Conservation (phyloP, 37 sponge, comb jelly and placozoan genomes). For the Oopsacas minuta region DNA sequence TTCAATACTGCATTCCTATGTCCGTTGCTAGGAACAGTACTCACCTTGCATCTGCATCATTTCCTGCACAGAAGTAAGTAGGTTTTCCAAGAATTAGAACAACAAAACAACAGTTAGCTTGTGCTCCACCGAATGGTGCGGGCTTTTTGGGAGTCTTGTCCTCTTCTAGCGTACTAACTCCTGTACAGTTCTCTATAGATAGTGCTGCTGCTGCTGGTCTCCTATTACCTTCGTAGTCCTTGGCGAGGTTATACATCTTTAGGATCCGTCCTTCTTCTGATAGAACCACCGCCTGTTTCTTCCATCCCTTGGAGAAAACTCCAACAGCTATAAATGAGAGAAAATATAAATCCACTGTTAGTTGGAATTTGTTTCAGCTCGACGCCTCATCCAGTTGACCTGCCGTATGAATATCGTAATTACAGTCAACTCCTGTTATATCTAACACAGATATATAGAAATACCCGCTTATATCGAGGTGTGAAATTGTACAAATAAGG, state of each 20-base stretch:
- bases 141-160: constrained; percentile 10
- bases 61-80: neutral
- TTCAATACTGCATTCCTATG: too few species aligned
- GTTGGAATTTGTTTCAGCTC: too few species aligned
- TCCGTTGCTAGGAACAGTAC: too few species aligned
- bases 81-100: neutral
- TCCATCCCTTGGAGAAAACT: neutral
- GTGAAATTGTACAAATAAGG: too few species aligned
- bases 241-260: neutral
- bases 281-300: neutral
- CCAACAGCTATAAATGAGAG: neutral
- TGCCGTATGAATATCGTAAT: too few species aligned
- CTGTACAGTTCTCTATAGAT: neutral
- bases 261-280: neutral
- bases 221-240: neutral
- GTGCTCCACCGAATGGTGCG: neutral
- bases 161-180: neutral
- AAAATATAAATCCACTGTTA: too few species aligned
- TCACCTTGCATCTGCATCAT: neutral
- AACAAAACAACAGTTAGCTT: neutral
- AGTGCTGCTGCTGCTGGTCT: neutral
- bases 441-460: too few species aligned
- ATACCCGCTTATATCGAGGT: too few species aligned
- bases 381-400: too few species aligned
- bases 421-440: too few species aligned